phyloP scores from a whole-genome alignment of 2,113 vertebrate species.

The Oryzias woworae region DNA sequence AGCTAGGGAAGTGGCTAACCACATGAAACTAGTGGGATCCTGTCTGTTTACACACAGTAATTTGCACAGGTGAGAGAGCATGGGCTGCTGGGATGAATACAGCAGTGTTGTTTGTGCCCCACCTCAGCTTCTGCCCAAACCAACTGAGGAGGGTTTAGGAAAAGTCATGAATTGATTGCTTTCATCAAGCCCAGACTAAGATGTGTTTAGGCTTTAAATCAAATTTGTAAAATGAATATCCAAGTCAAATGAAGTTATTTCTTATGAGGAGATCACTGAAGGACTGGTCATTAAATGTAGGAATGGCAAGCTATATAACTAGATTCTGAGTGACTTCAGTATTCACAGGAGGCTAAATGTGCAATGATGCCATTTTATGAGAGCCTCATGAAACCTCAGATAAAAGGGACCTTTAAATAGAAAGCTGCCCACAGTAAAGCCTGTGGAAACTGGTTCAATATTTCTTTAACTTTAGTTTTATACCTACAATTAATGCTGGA shows the following conservation, averaged over 20 bases:
- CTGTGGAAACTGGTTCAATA: background rate
- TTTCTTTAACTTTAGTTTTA: background rate
- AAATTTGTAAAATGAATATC: conserved; percentile 37
- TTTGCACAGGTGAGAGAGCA: conserved; percentile 73
- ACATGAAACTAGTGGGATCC: conserved; percentile 66
- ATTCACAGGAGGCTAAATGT: background rate
- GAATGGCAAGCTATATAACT: background rate
- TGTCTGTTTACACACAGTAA: conserved; percentile 64
- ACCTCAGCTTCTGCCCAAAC: background rate
- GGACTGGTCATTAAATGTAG: background rate
- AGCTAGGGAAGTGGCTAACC: conserved; percentile 70
- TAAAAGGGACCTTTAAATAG: conserved; percentile 8
- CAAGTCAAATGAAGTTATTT: conserved; percentile 17
- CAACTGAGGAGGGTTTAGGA: conserved; percentile 21
- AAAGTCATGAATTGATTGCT: conserved; percentile 60
- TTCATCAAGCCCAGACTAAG: conserved; percentile 40
- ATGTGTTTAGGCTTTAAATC: conserved; percentile 39
- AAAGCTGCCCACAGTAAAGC: background rate
- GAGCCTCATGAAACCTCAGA: background rate
- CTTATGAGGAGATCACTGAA: background rate
- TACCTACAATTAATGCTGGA: background rate
- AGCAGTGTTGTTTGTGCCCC: conserved; percentile 54
- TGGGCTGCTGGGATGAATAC: conserved; percentile 40
- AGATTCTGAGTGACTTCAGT: conserved; percentile 2
- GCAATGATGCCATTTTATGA: conserved; percentile 3